phyloP scores from a whole-genome alignment of 2,888 invertebrate genomes.

The Galerucella calmariensis region DNA sequence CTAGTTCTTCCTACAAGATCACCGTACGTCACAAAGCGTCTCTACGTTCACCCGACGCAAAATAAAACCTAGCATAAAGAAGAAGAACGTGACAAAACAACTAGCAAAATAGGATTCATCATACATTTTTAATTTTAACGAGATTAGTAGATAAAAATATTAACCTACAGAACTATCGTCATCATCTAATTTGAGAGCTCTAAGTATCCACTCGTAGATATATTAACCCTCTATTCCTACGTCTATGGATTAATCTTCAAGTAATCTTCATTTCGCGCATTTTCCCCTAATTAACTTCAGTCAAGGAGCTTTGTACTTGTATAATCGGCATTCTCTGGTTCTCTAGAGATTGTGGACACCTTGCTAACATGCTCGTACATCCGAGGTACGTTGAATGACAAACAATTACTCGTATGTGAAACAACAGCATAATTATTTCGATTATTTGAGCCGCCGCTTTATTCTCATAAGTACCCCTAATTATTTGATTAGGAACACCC shows the following conservation, averaged over 20 bases:
- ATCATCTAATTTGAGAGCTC: too few species aligned
- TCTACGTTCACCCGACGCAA: too few species aligned
- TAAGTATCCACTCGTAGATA: too few species aligned
- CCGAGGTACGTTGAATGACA: conserved; percentile 2
- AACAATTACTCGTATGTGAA: conserved; percentile 3
- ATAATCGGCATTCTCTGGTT: conserved; percentile 33
- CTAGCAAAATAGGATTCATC: too few species aligned
- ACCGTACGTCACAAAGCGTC: too few species aligned
- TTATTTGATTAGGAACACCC: conserved; percentile 23
- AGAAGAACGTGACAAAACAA: too few species aligned
- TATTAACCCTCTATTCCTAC: background rate
- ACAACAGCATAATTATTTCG: conserved; percentile 18
- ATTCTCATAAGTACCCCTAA: conserved; percentile 6
- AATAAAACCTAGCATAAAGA: too few species aligned
- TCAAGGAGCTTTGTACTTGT: conserved; percentile 36
- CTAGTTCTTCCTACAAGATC: too few species aligned
- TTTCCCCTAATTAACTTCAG: conserved; percentile 43
- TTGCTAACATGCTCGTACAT: conserved; percentile 31
- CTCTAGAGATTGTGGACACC: conserved; percentile 32
- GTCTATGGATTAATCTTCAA: conserved; percentile 15
- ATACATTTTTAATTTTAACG: too few species aligned
- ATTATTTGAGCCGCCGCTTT: conserved; percentile 19
- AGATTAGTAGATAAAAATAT: too few species aligned
- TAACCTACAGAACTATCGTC: too few species aligned
- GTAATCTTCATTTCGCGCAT: conserved; percentile 49